phyloP scores from a whole-genome alignment of 2,797 vertebrate genomes.

The Hafferia zeledoni region DNA sequence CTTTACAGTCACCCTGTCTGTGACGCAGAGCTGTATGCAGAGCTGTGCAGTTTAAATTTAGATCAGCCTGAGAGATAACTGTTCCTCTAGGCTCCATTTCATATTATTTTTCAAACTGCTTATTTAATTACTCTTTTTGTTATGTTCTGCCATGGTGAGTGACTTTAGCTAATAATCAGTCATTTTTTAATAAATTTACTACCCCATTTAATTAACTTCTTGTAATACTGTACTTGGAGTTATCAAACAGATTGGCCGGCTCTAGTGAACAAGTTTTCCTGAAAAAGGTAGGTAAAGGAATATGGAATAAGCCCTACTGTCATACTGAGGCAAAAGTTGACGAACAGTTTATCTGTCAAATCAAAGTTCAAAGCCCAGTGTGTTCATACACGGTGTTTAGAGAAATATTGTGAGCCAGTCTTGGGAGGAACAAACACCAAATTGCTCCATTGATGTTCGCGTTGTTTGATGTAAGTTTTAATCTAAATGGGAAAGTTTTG shows the following conservation, averaged over 20 bases:
- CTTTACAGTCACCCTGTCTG: background rate
- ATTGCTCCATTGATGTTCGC: background rate
- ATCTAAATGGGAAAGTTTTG: constrained; percentile 53
- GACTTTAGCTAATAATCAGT: constrained; percentile 15
- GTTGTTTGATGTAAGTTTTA: constrained; percentile 54
- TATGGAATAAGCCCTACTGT: background rate
- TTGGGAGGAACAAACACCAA: constrained; percentile 8
- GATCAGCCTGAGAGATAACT: background rate
- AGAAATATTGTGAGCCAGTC: background rate
- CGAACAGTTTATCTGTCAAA: constrained; percentile 5
- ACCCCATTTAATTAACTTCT: background rate
- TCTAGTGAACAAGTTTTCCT: background rate
- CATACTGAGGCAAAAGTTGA: background rate
- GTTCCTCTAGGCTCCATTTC: background rate
- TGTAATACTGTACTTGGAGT: background rate
- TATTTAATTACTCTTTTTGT: constrained; percentile 10
- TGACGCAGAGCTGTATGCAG: background rate
- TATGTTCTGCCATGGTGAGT: background rate
- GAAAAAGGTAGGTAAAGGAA: background rate
- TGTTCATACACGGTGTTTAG: background rate
- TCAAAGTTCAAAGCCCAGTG: constrained; percentile 4
- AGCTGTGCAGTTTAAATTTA: background rate
- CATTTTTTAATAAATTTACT: background rate
- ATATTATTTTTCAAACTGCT: background rate
- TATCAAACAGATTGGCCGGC: background rate